Base-by-base conservation (phyloP, 2,888 invertebrate species). In the Piscicola geometra region DNA sequence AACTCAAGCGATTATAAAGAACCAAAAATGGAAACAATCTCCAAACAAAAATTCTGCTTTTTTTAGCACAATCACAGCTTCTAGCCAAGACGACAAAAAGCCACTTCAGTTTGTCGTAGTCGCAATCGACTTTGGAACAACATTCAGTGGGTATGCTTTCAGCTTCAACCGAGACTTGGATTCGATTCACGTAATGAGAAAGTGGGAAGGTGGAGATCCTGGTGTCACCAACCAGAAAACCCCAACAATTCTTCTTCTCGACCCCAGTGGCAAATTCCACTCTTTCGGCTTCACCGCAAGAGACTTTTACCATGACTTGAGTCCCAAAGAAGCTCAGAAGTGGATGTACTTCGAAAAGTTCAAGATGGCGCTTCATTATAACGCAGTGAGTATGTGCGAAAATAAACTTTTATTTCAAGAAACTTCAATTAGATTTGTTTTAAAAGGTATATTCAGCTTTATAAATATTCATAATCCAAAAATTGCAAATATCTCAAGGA, bases 311-410 rank as follows among this genome's bases (percentile, higher is more conserved):
- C 88, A 88, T 79, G 87, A 88, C 81, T 82, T 88, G 64, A 87
- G 87, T 76, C 84, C 86, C 0, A 82, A 85, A 41, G 87, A 88
- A 76, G 86, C 88, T 0, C 82, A 84, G 77, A 83, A 83, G 67
- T 88, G 88, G 88, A 82, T 87, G 68, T 88, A 87, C 81, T 88
- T 88, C 81, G 88, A 88, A 78, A 87, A 87, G 79, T 89, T 88
- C 82, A 88, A 89, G 81, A 88, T 88, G 88, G 82, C 85, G 52
- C 83, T 88, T 3, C 88, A 88, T 79, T 84, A 86, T 71, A 85
- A 86, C 77, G 82, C 85, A 79, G 88, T 88, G 81, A 82, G 83
- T 82, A 32, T n/a, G 28, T n/a, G n/a, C n/a, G n/a, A n/a, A n/a
- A n/a, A n/a, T n/a, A n/a, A n/a, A n/a, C n/a, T n/a, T n/a, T n/a